These are phyloP conservation scores for Tetheella fluctuosa DNA, from an alignment of 2,888 invertebrate genomes.

Conservation along the genomic window DNA sequence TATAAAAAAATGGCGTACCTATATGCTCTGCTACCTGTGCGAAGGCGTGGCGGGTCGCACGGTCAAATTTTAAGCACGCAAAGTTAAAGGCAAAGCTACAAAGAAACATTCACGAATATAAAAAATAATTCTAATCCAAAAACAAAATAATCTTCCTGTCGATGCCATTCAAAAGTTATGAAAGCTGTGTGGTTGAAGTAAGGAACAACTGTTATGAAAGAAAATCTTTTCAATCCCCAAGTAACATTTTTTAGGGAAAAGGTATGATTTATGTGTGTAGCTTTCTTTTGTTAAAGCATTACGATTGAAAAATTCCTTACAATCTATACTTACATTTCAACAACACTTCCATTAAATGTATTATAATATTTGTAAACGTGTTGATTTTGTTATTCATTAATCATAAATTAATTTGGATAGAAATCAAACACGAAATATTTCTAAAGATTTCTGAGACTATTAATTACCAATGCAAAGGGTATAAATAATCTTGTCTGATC, in stretches of 20 bases:
- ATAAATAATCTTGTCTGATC: too few species aligned
- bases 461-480: too few species aligned
- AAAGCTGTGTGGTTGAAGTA: constrained; percentile 56
- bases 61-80: too few species aligned
- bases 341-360: not conserved
- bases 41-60: too few species aligned
- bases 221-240: constrained; percentile 64
- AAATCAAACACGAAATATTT: too few species aligned
- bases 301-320: constrained; percentile 58
- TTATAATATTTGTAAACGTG: not conserved
- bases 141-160: constrained; percentile 46
- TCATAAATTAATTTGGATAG: not conserved
- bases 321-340: constrained; percentile 15
- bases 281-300: constrained; percentile 61
- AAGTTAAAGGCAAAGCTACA: not conserved
- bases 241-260: constrained; percentile 63
- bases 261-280: constrained; percentile 69
- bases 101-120: not conserved
- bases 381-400: not conserved
- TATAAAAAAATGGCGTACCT: too few species aligned
- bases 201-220: constrained; percentile 62
- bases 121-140: constrained; percentile 28
- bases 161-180: constrained; percentile 55
- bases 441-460: too few species aligned
- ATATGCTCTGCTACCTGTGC: too few species aligned